These are phyloP conservation scores for Jacana jacana DNA, from an alignment of 2,113 vertebrate species.

Conservation along the genomic window DNA sequence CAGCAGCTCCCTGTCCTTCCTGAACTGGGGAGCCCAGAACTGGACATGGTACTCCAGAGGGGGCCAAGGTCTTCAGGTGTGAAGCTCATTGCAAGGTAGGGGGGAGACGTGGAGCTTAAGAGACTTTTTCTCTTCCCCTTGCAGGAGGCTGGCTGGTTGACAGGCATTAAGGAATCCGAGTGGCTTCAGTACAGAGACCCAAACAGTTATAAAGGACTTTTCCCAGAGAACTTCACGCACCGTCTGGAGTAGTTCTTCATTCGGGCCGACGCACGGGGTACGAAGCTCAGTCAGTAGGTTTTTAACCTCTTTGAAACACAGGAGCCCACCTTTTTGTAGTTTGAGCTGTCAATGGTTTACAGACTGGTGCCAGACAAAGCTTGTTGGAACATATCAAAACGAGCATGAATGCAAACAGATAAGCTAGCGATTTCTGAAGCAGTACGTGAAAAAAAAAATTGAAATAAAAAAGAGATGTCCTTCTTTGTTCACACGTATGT, in stretches of 20 bases:
- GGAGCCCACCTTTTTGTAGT: constrained; percentile 63
- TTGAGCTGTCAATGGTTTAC: constrained; percentile 52
- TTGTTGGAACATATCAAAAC: constrained; percentile 50
- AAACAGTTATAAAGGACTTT: constrained; percentile 86
- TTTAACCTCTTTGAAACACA: constrained; percentile 65
- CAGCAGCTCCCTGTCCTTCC: too few species aligned
- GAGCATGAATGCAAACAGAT: constrained; percentile 74
- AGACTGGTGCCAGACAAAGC: constrained; percentile 65
- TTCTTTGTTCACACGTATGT: constrained; percentile 72
- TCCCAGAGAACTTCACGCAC: constrained; percentile 93
- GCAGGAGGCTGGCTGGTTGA: constrained; percentile 97
- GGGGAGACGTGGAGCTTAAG: not conserved
- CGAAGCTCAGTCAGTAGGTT: constrained; percentile 49
- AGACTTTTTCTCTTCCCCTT: constrained; percentile 42
- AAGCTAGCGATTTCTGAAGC: constrained; percentile 68
- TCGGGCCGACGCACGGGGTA: not conserved
- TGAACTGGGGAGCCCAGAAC: too few species aligned
- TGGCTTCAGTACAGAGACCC: constrained; percentile 83
- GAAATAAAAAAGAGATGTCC: constrained; percentile 51
- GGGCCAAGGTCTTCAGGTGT: not conserved
- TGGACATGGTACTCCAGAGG: too few species aligned
- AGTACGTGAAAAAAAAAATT: constrained; percentile 36
- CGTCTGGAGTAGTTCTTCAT: constrained; percentile 76
- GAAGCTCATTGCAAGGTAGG: not conserved
- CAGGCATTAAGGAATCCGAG: constrained; percentile 87